Base-by-base conservation (phyloP, 2,113 vertebrate genomes). In the Xenus cinereus region DNA sequence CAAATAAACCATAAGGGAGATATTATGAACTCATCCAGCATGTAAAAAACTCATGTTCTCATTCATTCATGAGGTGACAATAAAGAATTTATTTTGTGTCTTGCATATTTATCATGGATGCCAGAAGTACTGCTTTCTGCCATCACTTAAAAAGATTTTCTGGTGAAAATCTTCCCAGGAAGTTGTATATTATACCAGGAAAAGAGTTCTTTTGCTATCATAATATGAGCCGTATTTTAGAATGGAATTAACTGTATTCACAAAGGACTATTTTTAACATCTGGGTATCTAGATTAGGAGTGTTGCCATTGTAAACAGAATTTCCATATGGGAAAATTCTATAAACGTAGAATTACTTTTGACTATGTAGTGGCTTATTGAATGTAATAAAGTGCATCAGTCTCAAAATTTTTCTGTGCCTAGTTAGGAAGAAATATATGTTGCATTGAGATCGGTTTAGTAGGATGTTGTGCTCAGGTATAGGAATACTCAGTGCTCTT, bases 81-180 rank as follows among this genome's bases (percentile, higher is more conserved):
- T 84, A 93, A 89, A 89, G 32, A 88, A 84, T 87, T 90, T 86
- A 57, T 93, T 92, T 91, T 88, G 68, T 74, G 28, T 62, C 84
- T 93, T 73, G 56, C 32, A 45, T 89, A 75, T 89, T 87, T 92
- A 72, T 86, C 1, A 62, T 63, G 74, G 53, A 66, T 92, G 39
- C 81, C 79, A 92, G 60, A 91, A 84, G 8, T 84, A 88, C 72
- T 95, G 86, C 64, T 94, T 89, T 91, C 71, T 95, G 43, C 90
- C 73, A 81, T 63, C 6, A 51, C 37, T 87, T 79, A 28, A 72
- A 74, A 91, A 66, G 59, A 88, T 93, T 92, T 91, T 95, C 76
- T 77, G 32, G n/a, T 92, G 72, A 88, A 62, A 2, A 6, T 76
- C 23, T 85, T 90, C 43, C 32, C 66, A 43, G 21, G 68, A 77